Conservation (phyloP, 2,888 invertebrate genomes). For the Hirtodrosophila duncani region DNA sequence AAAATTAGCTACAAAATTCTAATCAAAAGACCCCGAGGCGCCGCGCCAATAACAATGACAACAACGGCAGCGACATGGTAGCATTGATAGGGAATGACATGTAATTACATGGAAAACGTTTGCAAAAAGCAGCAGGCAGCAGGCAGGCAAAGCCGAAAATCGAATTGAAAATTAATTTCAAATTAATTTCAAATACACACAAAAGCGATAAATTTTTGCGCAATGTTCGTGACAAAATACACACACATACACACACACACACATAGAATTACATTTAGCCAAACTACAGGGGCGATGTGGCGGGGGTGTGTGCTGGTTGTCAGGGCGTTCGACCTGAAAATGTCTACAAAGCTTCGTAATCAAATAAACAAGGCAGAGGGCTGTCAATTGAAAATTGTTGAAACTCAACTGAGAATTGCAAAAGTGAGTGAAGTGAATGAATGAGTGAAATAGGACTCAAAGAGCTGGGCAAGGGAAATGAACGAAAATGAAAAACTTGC, state of each 20-base stretch:
- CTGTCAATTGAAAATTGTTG: slow-evolving; percentile 38
- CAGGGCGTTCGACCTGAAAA: slow-evolving; percentile 30
- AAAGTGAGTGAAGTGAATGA: neutral
- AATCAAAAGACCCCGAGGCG: slow-evolving; percentile 65
- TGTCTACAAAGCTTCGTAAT: slow-evolving; percentile 45
- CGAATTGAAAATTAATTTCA: slow-evolving; percentile 70
- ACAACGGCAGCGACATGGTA: slow-evolving; percentile 1
- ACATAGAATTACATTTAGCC: neutral
- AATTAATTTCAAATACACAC: slow-evolving; percentile 66
- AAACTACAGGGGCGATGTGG: neutral
- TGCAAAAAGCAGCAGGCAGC: slow-evolving; percentile 26
- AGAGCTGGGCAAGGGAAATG: too few species aligned
- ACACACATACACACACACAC: slow-evolving; percentile 4
- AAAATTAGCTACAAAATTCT: slow-evolving; percentile 65
- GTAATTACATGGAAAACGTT: slow-evolving; percentile 53
- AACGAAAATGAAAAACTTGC: too few species aligned
- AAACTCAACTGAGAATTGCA: slow-evolving; percentile 3
- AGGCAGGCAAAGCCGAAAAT: slow-evolving; percentile 35
- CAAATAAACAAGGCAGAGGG: slow-evolving; percentile 49
- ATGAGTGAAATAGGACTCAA: neutral
- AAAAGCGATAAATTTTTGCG: slow-evolving; percentile 57
- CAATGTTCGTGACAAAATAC: slow-evolving; percentile 47
- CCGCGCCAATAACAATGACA: slow-evolving; percentile 9
- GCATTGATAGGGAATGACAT: slow-evolving; percentile 19
- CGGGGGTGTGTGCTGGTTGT: neutral